phyloP scores from a whole-genome alignment of 2,797 vertebrate species.

The Toxotes lorentzi region DNA sequence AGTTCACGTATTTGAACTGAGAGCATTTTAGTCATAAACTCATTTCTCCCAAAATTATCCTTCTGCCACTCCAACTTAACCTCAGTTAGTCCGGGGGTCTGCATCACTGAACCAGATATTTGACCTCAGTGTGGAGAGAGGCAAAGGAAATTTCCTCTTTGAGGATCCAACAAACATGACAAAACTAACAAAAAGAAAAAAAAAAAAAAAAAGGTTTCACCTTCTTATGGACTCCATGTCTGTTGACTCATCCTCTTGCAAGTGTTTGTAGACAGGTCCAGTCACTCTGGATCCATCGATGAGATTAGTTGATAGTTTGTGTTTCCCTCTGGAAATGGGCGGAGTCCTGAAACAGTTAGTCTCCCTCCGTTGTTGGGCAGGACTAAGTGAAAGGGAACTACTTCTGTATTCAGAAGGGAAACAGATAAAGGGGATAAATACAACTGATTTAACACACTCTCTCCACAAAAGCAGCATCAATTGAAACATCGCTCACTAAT shows the following conservation, averaged over 20 bases:
- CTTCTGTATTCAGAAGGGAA: slow-evolving; percentile 74
- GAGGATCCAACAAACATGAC: slow-evolving; percentile 20
- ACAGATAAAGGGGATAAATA: slow-evolving; percentile 8
- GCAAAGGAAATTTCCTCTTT: slow-evolving; percentile 22
- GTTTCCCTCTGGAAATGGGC: slow-evolving; percentile 80
- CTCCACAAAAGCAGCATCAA: slow-evolving; percentile 17
- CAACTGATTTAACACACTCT: slow-evolving; percentile 8
- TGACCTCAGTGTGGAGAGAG: slow-evolving; percentile 27
- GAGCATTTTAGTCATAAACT: slow-evolving; percentile 64
- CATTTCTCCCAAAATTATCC: slow-evolving; percentile 64
- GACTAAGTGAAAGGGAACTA: slow-evolving; percentile 82
- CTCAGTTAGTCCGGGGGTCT: slow-evolving; percentile 51
- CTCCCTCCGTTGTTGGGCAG: slow-evolving; percentile 74
- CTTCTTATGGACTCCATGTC: slow-evolving; percentile 80
- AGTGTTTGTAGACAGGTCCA: slow-evolving; percentile 83
- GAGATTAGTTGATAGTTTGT: slow-evolving; percentile 71
- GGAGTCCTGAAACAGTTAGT: slow-evolving; percentile 80
- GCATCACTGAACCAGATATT: slow-evolving; percentile 14
- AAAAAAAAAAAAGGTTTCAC: slow-evolving; percentile 62
- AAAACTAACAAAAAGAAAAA: slow-evolving; percentile 28
- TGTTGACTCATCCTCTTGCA: slow-evolving; percentile 82
- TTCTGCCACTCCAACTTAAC: slow-evolving; percentile 63
- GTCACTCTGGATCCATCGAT: slow-evolving; percentile 75
- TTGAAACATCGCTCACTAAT: slow-evolving; percentile 12
- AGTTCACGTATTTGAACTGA: slow-evolving; percentile 56